Base-by-base conservation (phyloP, 2,888 invertebrate species). In the Leptogaster cylindrica region DNA sequence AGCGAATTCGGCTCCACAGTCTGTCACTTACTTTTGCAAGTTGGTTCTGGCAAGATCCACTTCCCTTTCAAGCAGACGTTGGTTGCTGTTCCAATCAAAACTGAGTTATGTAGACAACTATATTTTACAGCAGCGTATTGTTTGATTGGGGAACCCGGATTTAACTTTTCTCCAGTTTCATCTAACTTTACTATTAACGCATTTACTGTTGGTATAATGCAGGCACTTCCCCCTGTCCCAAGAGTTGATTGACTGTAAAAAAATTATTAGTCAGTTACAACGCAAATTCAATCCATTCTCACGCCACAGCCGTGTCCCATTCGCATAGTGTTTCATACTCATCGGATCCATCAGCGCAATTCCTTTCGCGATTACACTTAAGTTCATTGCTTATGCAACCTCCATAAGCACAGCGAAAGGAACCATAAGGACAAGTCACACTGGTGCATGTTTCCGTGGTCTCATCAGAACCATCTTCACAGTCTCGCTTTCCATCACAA, bases 401-500 rank as follows among this genome's bases (percentile, higher is more conserved):
- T 6, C 77, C 77, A 65, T 76, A 76, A 5, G 73, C 74, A 48
- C 77, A 77, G 1, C 73, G 74, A 68, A 76, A 76, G 10, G 74
- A 73, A 68, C 70, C 74, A 1, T 61, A 8, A 2, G 75, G 75
- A 65, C 77, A 77, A 2, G 36, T 20, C 2, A 12, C 25, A 3
- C 66, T 36, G 0, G 68, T 41, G 58, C 76, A 76, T 3, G 69
- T 14, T 31, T 70, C 67, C 2, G 69, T 65, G 0, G 73, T 73
- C 69, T 77, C 77, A 70, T 77, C 77, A 1, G 74, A 73, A 12
- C 70, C 70, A 70, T 76, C 76, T 0, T 10, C 1, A 48, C 76
- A 76, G 61, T 76, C 55, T 1, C 23, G 6, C 1, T 8, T 82
- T 2, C 84, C 82, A 71, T 87, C 85, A 0, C 77, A 77, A 0